Base-by-base conservation (phyloP, 2,797 vertebrate species). In the Allobates femoralis region DNA sequence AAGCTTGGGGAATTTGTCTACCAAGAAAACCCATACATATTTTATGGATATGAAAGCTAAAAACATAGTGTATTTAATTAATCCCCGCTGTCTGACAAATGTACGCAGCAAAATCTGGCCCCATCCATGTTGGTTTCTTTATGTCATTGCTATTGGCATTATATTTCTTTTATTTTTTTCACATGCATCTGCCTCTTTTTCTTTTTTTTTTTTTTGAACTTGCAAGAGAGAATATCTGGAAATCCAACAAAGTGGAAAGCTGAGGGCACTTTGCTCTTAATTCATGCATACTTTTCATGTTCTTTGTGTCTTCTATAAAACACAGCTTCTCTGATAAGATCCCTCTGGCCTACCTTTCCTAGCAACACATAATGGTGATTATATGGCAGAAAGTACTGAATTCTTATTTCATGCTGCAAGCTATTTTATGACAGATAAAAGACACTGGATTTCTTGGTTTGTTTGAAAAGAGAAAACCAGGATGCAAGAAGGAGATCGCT, bases 231-330 rank as follows among this genome's bases (percentile, higher is more conserved):
- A 85, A 85, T 76, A 76, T 81, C 58, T 55, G 28, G 58, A 76
- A 86, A 81, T 74, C 51, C 37, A 85, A 81, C 80, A 83, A 77
- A 87, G 51, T 64, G 51, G 58, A 81, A 85, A 81, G 83, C 83
- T 85, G 53, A 77, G 66, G 76, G 87, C 83, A 76, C 50, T 88
- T 88, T 88, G 77, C 67, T 85, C 81, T 85, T 85, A 85, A 85
- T 85, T 85, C 83, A 85, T 88, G 78, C 87, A 76, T 85, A 81
- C 80, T 75, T 84, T 80, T 87, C 76, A 80, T 80, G 82, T 87
- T 84, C 74, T 87, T 81, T 88, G 78, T 84, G 58, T 81, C 87
- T 85, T 69, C 83, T 64, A 85, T 85, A 88, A 88, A 88, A 85
- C 83, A 81, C 60, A 66, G 51, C 69, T 85, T 81, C 79, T 80